A percentile compares a stretch with the other conserved stretches of the same genome.
These are phyloP conservation scores for Sapajus apella DNA, from an alignment of 2,113 vertebrate species.

Conservation along the genomic window DNA sequence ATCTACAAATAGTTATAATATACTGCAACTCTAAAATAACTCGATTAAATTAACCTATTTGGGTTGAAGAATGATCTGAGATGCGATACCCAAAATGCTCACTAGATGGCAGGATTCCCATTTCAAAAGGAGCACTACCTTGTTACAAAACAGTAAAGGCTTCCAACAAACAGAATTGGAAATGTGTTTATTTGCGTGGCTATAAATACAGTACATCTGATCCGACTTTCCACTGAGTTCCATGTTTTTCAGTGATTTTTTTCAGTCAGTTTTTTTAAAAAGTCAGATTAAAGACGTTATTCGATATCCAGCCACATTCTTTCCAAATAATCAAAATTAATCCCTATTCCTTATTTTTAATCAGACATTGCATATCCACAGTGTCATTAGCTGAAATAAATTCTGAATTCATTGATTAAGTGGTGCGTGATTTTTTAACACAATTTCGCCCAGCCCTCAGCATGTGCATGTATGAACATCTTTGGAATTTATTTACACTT, in stretches of 20 bases:
- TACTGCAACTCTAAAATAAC: not conserved
- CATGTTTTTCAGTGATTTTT: slow-evolving; percentile 48
- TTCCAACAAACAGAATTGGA: slow-evolving; percentile 59
- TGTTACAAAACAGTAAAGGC: not conserved
- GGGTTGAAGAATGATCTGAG: not conserved
- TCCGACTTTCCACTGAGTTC: slow-evolving; percentile 61
- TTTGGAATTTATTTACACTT: slow-evolving; percentile 40
- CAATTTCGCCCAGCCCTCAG: not conserved
- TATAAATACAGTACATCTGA: slow-evolving; percentile 61
- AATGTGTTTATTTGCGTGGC: slow-evolving; percentile 56
- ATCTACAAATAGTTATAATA: not conserved
- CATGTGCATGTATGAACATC: not conserved
- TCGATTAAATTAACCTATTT: not conserved
- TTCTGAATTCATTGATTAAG: not conserved
- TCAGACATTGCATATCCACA: slow-evolving; percentile 16
- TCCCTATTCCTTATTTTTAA: slow-evolving; percentile 36
- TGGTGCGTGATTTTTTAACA: not conserved
- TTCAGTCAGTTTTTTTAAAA: not conserved
- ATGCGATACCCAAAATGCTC: not conserved
- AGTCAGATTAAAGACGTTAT: slow-evolving; percentile 24
- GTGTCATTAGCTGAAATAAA: slow-evolving; percentile 39
- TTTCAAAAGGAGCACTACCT: slow-evolving; percentile 67
- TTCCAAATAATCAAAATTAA: slow-evolving; percentile 55
- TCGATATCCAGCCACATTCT: slow-evolving; percentile 39
- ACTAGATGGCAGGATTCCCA: slow-evolving; percentile 86